Percentiles rank a stretch among this genome's conserved stretches.
Conservation (phyloP, 2,113 vertebrate genomes). For the Enhydra lutris region DNA sequence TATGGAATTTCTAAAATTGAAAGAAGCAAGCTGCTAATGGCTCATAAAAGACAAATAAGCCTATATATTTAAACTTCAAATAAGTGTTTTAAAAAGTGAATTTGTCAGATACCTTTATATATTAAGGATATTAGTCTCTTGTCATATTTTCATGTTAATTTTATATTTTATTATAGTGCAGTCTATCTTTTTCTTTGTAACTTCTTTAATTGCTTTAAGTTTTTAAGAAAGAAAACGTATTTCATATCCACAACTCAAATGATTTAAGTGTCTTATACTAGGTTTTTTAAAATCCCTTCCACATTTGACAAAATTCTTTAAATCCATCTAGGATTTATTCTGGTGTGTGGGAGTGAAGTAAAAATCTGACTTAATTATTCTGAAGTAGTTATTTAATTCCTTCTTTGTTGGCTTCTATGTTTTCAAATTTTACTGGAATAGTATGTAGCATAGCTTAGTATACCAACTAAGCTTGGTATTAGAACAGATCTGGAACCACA, state of each 20-base stretch:
- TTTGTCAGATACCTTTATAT: not conserved
- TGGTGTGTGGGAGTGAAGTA: not conserved
- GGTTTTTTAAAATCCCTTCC: not conserved
- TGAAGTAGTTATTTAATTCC: not conserved
- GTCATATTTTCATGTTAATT: not conserved
- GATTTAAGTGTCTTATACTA: not conserved
- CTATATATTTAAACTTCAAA: not conserved
- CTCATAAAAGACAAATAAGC: not conserved
- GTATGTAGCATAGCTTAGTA: not conserved
- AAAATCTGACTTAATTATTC: not conserved
- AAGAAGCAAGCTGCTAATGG: not conserved
- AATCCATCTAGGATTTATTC: not conserved
- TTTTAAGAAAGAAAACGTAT: not conserved
- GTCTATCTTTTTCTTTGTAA: slow-evolving; percentile 19
- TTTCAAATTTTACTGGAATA: not conserved
- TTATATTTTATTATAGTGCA: slow-evolving; percentile 16
- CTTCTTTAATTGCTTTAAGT: slow-evolving; percentile 11
- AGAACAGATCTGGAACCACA: not conserved
- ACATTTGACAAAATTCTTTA: not conserved
- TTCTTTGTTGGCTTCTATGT: not conserved
- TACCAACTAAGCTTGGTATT: not conserved
- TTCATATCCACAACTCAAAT: not conserved
- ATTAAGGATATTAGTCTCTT: not conserved
- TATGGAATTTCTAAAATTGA: not conserved
- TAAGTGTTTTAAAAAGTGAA: not conserved